Evolutionary conservation across 2,113 vertebrate species (phyloP), one percentile per base, ranked within the genome.

Genomic region (Pituophis catenifer): DNA sequence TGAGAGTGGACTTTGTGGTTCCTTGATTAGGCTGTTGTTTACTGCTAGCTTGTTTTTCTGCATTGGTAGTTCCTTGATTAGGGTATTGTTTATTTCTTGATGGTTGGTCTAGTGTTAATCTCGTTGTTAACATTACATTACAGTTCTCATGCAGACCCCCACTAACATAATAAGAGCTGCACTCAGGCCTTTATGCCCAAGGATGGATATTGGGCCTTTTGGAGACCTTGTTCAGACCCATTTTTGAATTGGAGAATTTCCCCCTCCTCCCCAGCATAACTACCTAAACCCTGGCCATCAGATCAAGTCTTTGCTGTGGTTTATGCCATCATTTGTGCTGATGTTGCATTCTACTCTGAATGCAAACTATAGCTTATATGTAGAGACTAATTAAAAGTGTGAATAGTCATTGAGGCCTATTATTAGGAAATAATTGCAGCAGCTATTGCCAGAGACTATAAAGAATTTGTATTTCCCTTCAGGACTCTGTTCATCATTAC

Each of bases 401-500:
- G 75, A 44, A 81, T 44, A 81, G 75, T 81, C 33, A 21, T 81
- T 81, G 75, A 81, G 17, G 33, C 33, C 33, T 81, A 81, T 81
- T 81, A 81, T 85, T 65, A 48, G 90, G 54, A 86, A n/a, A 90
- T 90, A 94, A 94, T 90, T 86, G 44, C 17, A 59, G 44, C 29
- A 17, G 54, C 59, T 62, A 58, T 89, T 86, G 88, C 91, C 94
- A 89, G 24, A 90, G 57, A 53, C 70, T 50, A 55, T 26, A 91
- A 81, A 70, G 23, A 92, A 95, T 96, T 95, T 85, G 93, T 11
- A 65, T 59, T 93, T 50, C 70, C 91, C 24, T 94, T 93, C 86
- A 86, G 38, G 50, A 89, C 93, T 94, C 26, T 89, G 0, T 75
- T 89, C 48, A 1, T 0, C 95, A 89, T 93, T 11, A 9, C 70